Percentiles rank a stretch among this genome's conserved stretches.
phyloP scores from a whole-genome alignment of 1,140 invertebrate species.

The Anastrepha ludens region DNA sequence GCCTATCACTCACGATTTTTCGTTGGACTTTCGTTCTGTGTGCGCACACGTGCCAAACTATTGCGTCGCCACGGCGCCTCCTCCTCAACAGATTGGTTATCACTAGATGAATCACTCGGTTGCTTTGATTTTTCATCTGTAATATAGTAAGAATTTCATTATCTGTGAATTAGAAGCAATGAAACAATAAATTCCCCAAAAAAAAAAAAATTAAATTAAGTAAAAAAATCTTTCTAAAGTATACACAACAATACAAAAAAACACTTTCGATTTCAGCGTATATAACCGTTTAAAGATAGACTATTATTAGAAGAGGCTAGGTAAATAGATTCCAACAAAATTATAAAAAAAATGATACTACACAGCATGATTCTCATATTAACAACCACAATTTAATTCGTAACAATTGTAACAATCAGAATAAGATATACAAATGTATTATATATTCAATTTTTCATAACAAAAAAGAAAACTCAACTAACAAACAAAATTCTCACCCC shows the following conservation, averaged over 20 bases:
- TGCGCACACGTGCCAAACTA: constrained; percentile 62
- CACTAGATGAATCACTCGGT: constrained; percentile 21
- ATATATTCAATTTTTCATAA: no score
- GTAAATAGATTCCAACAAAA: no score
- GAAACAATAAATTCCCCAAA: neutral
- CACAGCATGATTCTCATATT: no score
- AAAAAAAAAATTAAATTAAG: neutral
- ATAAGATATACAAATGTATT: no score
- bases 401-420: no score
- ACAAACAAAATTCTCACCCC: no score
- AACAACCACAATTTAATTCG: no score
- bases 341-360: no score
- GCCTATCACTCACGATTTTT: constrained; percentile 69
- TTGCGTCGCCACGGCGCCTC: constrained; percentile 73
- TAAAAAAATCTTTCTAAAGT: neutral
- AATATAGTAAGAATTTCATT: neutral
- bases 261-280: neutral
- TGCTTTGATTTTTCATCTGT: constrained; percentile 57
- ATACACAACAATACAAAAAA: constrained; percentile 1
- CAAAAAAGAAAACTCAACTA: no score
- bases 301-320: no score
- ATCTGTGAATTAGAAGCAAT: neutral
- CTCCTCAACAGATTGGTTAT: constrained; percentile 65
- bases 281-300: no score
- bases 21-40: constrained; percentile 72